Percentiles rank a stretch among this genome's conserved stretches.
Conservation (phyloP, 2,113 vertebrate genomes). For the Apistogramma diplotaenia region DNA sequence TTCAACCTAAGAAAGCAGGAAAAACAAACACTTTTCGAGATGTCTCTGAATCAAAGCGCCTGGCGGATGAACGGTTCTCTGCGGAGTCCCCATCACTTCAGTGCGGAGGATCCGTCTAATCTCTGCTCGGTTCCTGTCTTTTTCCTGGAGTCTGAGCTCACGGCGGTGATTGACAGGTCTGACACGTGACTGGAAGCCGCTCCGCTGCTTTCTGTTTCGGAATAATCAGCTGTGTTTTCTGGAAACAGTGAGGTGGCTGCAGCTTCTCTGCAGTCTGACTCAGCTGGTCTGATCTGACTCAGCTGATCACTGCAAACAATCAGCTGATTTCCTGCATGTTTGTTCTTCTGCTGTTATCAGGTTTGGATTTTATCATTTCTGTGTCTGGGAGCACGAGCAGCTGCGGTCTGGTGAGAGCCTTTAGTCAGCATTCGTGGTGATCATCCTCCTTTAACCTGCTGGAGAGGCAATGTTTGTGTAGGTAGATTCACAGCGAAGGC, state of each 20-base stretch:
- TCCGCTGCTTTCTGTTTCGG: background rate
- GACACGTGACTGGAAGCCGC: background rate
- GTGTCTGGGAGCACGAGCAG: background rate
- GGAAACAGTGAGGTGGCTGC: background rate
- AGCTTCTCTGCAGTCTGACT: background rate
- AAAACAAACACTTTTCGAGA: background rate
- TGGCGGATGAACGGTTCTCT: background rate
- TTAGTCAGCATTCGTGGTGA: accelerated
- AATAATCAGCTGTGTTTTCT: background rate
- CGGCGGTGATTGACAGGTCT: background rate
- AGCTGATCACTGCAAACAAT: background rate
- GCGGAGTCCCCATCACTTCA: background rate
- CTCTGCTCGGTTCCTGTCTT: background rate
- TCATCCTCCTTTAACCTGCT: background rate
- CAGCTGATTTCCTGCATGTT: background rate
- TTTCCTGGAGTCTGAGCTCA: background rate
- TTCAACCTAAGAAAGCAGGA: background rate
- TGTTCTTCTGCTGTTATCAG: background rate
- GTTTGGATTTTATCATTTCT: background rate
- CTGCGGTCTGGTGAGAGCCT: background rate
- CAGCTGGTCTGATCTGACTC: background rate
- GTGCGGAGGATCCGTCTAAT: background rate
- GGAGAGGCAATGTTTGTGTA: background rate
- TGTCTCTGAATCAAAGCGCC: background rate
- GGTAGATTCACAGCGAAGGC: background rate